Conservation (phyloP, 2,797 vertebrate species). For the Agapornis canus region DNA sequence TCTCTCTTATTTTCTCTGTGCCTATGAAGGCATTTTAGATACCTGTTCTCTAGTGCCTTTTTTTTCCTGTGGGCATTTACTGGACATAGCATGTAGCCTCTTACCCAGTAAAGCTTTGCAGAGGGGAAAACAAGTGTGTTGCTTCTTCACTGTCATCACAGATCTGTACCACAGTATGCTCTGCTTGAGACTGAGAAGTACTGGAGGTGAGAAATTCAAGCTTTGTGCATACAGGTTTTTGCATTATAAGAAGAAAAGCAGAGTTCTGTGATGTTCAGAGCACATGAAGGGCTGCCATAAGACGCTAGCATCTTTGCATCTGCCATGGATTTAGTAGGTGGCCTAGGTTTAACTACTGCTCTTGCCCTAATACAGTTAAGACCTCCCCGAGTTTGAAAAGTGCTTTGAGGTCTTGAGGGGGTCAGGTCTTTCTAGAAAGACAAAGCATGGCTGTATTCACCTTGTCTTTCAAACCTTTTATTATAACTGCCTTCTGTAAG, state of each 20-base stretch:
- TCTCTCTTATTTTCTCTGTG: not conserved
- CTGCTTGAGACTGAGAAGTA: not conserved
- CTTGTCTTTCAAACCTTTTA: not conserved
- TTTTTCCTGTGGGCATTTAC: not conserved
- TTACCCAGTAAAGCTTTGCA: not conserved
- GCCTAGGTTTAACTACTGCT: not conserved
- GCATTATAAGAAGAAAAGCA: not conserved
- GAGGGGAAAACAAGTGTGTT: not conserved
- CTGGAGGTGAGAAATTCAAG: not conserved
- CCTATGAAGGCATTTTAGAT: not conserved
- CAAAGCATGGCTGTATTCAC: not conserved
- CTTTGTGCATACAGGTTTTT: not conserved
- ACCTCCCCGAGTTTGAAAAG: not conserved
- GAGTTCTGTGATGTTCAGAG: not conserved
- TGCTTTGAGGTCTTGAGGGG: not conserved
- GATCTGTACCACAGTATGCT: fast-evolving
- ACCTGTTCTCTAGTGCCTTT: not conserved
- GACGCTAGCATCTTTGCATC: not conserved
- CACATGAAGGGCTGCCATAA: not conserved
- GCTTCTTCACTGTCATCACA: not conserved
- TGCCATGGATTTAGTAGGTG: not conserved
- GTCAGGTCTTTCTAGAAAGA: not conserved
- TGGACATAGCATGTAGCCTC: not conserved
- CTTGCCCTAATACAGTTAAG: not conserved
- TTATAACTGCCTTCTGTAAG: not conserved